Base-by-base conservation (phyloP, 2,113 vertebrate genomes). In the Otolemur garnettii region DNA sequence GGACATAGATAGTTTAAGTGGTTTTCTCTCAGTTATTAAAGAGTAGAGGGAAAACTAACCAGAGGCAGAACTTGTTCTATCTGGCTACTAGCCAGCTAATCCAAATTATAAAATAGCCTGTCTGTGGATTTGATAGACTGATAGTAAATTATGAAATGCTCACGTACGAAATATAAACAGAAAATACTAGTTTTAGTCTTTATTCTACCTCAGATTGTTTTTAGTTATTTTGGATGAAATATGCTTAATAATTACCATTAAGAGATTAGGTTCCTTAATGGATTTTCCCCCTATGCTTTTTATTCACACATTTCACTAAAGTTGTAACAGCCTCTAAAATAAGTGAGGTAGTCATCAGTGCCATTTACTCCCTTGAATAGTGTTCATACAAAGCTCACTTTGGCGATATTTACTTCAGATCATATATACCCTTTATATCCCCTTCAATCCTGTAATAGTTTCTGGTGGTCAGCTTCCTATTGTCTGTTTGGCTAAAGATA, bases 1-100 rank as follows among this genome's bases (percentile, higher is more conserved):
- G 9, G 17, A 62, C 22, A 91, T 0, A 88, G 30, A 68, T 26
- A 96, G n/a, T 96, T 96, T 95, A 96, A 95, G 59, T 88, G 66
- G 33, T 95, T 91, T 91, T 50, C 26, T 80, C 57, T 94, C 94
- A n/a, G 28, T 59, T 86, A 83, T 64, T 69, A 94, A 95, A 95
- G 78, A 96, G 64, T 26, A 92, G 74, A 90, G 14, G 26, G 26
- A 83, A 97, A 97, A 71, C 21, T 35, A 94, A 72, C 53, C 42
- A 91, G 33, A 88, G 45, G 33, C 12, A 93, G 33, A 87, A 83
- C 17, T 80, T 91, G 55, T 72, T 78, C 64, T 55, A 71, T 33
- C 69, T 93, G 91, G 83, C 22, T 94, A 75, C 53, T 87, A 50
- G 35, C 21, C n/a, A 80, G 35, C 55, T 81, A 95, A 89, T 88